Conservation (phyloP, 2,113 vertebrate genomes). For the Speoplatyrhinus poulsoni region DNA sequence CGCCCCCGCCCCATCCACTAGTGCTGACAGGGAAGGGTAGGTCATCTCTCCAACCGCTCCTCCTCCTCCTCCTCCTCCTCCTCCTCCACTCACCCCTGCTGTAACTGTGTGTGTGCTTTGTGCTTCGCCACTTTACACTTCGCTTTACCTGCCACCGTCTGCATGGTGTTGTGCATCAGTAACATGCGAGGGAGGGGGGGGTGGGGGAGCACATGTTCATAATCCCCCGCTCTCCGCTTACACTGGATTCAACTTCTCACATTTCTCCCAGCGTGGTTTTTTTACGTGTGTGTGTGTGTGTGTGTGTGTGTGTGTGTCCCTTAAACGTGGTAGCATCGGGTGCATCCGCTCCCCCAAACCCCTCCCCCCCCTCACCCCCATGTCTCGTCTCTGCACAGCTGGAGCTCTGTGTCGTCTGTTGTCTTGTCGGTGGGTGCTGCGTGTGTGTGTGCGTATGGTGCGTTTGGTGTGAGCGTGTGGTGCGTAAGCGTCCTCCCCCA, state of each 20-base stretch:
- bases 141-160: slow-evolving; percentile 50
- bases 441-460: not conserved
- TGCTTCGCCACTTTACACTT: slow-evolving; percentile 32
- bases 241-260: too few relatives aligned
- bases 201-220: slow-evolving; percentile 34
- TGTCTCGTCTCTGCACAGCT: slow-evolving; percentile 63
- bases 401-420: slow-evolving; percentile 56
- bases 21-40: slow-evolving; percentile 99
- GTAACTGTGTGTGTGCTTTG: slow-evolving; percentile 71
- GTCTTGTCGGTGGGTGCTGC: slow-evolving; percentile 50
- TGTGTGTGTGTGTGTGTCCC: slow-evolving; percentile 5
- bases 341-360: slow-evolving; percentile 41
- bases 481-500: slow-evolving; percentile 1
- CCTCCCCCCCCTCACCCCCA: slow-evolving; percentile 36
- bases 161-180: slow-evolving; percentile 67
- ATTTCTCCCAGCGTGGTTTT: slow-evolving; percentile 1
- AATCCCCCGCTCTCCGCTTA: slow-evolving; percentile 29
- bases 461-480: slow-evolving; percentile 20
- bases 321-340: slow-evolving; percentile 50
- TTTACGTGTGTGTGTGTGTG: slow-evolving; percentile 10
- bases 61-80: slow-evolving; percentile 41
- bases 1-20: slow-evolving; percentile 99
- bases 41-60: slow-evolving; percentile 83
- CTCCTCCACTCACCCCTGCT: slow-evolving; percentile 87
- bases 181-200: slow-evolving; percentile 35